Percentiles rank a stretch among this genome's conserved stretches.
Evolutionary conservation across 2,113 vertebrate genomes (phyloP).

Genomic region (Anser brachyrhynchus): DNA sequence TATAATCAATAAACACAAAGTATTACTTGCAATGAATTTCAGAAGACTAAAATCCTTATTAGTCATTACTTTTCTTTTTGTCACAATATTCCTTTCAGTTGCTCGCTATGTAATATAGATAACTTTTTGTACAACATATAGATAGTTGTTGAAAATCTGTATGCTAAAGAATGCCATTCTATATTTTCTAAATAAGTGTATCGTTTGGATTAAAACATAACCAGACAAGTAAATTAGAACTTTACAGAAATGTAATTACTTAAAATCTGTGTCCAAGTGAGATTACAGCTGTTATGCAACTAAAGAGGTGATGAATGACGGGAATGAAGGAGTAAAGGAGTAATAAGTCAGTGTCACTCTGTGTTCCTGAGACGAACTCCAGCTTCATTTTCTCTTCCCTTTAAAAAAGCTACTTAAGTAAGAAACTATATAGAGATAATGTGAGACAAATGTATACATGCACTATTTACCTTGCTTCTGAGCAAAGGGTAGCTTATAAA

Average conservation of each 20-base stretch:
- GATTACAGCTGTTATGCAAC: not conserved
- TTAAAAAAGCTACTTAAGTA: not conserved
- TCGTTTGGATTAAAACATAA: not conserved
- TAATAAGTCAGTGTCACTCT: not conserved
- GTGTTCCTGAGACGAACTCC: not conserved
- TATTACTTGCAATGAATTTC: not conserved
- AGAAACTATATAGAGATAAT: not conserved
- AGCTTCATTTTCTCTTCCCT: not conserved
- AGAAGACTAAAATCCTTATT: not conserved
- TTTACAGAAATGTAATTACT: not conserved
- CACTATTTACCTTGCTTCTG: not conserved
- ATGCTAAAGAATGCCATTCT: not conserved
- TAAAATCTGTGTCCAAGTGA: not conserved
- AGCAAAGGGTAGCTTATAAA: not conserved
- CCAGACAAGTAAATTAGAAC: not conserved
- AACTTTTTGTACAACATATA: not conserved
- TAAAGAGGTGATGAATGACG: not conserved
- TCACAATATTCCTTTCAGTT: not conserved
- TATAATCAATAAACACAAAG: not conserved
- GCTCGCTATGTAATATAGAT: not conserved
- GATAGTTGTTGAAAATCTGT: not conserved
- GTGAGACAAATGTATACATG: not conserved
- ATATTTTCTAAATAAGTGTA: not conserved
- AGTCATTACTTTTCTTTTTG: not conserved
- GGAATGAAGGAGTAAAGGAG: rapidly evolving